These are phyloP conservation scores for Leptinotarsa undecemlineata DNA, from an alignment of 1,140 invertebrate species.

Conservation along the genomic window DNA sequence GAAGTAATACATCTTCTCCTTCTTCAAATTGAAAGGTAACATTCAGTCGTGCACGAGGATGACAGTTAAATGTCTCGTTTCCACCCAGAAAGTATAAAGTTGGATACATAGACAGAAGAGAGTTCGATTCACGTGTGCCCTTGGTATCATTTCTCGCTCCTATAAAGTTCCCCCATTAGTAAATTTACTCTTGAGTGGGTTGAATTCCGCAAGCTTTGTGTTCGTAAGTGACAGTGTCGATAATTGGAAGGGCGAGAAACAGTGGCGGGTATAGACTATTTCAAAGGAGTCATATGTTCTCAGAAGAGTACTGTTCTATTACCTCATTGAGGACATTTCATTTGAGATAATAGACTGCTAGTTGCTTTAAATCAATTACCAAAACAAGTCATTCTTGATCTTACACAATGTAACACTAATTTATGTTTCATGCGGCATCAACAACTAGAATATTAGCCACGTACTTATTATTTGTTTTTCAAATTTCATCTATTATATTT, in stretches of 20 bases:
- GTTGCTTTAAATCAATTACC: too few relatives aligned
- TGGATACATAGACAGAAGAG: background rate
- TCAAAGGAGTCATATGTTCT: background rate
- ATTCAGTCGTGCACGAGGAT: background rate
- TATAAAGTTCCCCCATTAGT: slow-evolving; percentile 26
- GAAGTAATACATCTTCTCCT: slow-evolving; percentile 4
- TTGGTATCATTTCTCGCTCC: slow-evolving; percentile 18
- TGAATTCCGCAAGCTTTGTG: slow-evolving; percentile 27
- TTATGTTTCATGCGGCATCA: too few relatives aligned
- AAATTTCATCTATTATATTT: too few relatives aligned
- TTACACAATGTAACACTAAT: too few relatives aligned
- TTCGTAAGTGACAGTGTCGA: slow-evolving; percentile 29
- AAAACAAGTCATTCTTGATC: too few relatives aligned
- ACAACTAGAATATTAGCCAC: too few relatives aligned
- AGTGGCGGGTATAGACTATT: background rate
- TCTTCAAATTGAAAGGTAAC: background rate
- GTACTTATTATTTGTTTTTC: too few relatives aligned
- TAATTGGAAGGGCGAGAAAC: slow-evolving; percentile 24
- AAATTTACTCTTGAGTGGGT: slow-evolving; percentile 28
- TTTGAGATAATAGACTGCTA: too few relatives aligned
- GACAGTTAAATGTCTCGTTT: background rate
- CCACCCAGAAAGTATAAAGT: slow-evolving; percentile 13
- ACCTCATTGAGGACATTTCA: too few relatives aligned
- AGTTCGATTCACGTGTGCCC: slow-evolving; percentile 16
- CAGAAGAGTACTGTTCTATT: too few relatives aligned